Conservation (phyloP, 2,797 vertebrate genomes). For the Pyrocephalus nanus region DNA sequence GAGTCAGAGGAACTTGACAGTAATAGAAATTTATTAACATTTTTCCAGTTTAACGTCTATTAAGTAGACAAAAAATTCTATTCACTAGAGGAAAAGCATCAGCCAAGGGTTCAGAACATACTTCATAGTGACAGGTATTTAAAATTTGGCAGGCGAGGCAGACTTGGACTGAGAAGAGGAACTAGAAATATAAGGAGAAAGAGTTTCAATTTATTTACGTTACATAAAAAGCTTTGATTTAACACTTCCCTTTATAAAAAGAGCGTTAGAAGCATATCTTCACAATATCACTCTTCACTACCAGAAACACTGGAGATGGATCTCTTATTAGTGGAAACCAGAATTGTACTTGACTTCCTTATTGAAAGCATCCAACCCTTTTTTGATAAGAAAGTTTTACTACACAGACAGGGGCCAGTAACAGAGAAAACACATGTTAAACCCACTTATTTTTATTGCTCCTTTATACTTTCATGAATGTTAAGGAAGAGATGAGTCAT, state of each 20-base stretch:
- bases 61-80: conserved; percentile 32
- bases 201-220: not conserved
- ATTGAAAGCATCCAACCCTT: not conserved
- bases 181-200: not conserved
- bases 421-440: not conserved
- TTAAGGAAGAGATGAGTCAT: not conserved
- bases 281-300: not conserved
- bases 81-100: not conserved
- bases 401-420: not conserved
- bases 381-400: not conserved
- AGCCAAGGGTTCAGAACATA: not conserved
- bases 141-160: conserved; percentile 35
- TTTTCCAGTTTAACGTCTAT: not conserved
- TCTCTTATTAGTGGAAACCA: not conserved
- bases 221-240: not conserved
- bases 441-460: not conserved
- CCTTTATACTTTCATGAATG: not conserved
- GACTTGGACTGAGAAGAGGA: not conserved
- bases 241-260: not conserved
- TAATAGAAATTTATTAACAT: conserved; percentile 25
- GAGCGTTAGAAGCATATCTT: not conserved
- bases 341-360: not conserved
- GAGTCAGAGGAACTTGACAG: not conserved
- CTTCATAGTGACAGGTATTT: conserved; percentile 40
- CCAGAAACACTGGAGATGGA: not conserved